These are phyloP conservation scores for Phodopus roborovskii DNA, from an alignment of 2,113 vertebrate species.

Conservation along the genomic window DNA sequence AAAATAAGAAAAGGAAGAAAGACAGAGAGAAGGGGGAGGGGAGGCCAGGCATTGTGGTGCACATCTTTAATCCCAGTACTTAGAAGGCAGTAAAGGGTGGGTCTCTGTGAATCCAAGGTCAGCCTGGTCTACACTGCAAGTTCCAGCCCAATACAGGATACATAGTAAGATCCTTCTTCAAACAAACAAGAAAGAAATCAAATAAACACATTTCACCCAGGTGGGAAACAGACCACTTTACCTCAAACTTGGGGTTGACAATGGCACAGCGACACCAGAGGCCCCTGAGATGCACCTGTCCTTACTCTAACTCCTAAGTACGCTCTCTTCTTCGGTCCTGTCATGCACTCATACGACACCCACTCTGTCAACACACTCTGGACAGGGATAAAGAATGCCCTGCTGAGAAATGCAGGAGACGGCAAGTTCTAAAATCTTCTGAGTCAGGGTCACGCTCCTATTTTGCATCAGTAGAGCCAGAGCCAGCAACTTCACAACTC, in stretches of 20 bases:
- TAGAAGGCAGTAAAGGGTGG: background rate
- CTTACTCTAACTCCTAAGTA: background rate
- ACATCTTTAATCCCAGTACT: background rate
- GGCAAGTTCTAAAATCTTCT: background rate
- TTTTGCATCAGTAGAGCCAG: background rate
- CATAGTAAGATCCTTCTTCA: background rate
- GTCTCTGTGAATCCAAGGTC: background rate
- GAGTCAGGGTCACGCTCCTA: background rate
- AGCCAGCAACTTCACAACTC: background rate
- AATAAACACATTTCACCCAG: background rate
- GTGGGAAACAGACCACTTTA: background rate
- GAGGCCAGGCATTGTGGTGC: background rate
- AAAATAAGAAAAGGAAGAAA: background rate
- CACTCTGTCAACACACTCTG: background rate
- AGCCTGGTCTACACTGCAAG: background rate
- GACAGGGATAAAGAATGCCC: background rate
- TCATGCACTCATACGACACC: background rate
- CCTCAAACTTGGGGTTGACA: background rate
- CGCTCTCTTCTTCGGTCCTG: background rate
- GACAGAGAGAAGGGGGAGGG: too few species aligned
- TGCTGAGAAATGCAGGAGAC: background rate
- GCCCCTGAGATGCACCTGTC: background rate
- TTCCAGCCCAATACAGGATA: background rate
- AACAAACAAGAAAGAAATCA: background rate
- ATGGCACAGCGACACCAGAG: accelerated